Base-by-base conservation (phyloP, 2,113 vertebrate genomes). In the Hydrochoerus hydrochaeris region DNA sequence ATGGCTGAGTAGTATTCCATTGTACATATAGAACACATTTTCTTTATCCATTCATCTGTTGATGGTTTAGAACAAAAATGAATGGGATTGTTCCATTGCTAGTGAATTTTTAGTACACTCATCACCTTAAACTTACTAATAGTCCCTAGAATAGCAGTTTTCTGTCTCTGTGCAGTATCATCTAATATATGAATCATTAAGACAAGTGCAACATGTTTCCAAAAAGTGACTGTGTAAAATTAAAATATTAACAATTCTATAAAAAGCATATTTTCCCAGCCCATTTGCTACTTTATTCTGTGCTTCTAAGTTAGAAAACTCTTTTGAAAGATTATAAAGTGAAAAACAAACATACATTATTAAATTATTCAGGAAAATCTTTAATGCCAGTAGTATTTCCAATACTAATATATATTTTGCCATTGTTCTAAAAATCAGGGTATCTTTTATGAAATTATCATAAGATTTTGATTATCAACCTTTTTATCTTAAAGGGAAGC, bases 201-300 rank as follows among this genome's bases (percentile, higher is more conserved):
- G 32, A 93, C 60, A 96, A 78, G 24, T 54, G 49, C 92, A 84
- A 89, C 32, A 30, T 92, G 32, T 75, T 92, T 88, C 73, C 22
- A 22, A 67, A 92, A 96, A 46, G 26, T 26, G 5, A 60, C 52
- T 85, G 49, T 84, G 41, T 57, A 71, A 92, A 85, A 75, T 19
- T 26, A 49, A 10, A 86, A 94, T 91, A 92, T 83, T 71, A 85
- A 38, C 84, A 58, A 57, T 88, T 87, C 28, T 49, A 28, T 58
- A 85, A 78, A 77, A 32, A 63, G 20, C 65, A 32, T 78, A n/a
- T n/a, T 91, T 91, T 78, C 65, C 12, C 26, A 63, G 17, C 26
- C 46, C 3, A 95, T 54, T 65, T 38, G 91, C 88, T 46, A 7
- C 84, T 71, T 85, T 88, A 49, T 78, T 78, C 44, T 49, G 26